phyloP scores from a whole-genome alignment of 2,888 invertebrate species.

The Mylabris sibirica region DNA sequence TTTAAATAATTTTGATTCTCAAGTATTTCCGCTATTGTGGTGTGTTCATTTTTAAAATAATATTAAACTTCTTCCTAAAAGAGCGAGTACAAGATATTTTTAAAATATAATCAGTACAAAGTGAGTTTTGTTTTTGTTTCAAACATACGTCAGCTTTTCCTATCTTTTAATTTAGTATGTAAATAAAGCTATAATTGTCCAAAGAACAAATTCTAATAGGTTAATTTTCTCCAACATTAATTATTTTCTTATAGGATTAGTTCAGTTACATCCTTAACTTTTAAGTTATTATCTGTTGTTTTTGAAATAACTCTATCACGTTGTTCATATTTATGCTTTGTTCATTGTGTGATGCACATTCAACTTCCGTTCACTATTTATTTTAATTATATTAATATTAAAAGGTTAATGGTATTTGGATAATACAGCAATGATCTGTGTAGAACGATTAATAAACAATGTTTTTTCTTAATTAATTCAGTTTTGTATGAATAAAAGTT shows the following conservation, averaged over 20 bases:
- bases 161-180: conserved; percentile 14
- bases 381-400: conserved; percentile 4
- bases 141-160: conserved; percentile 4
- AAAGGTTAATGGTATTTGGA: conserved; percentile 5
- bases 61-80: conserved; percentile 4
- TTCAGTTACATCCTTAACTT: conserved; percentile 13
- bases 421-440: conserved; percentile 6
- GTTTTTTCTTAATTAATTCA: background rate
- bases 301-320: conserved; percentile 14
- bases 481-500: conserved; percentile 3
- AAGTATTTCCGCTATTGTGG: background rate
- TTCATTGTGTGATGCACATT: conserved; percentile 14
- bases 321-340: conserved; percentile 11
- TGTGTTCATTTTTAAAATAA: conserved; percentile 19
- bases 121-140: background rate
- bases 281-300: conserved; percentile 17
- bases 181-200: conserved; percentile 16
- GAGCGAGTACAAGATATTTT: conserved; percentile 17
- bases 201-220: conserved; percentile 19
- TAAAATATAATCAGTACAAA: conserved; percentile 16
- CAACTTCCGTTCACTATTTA: conserved; percentile 16
- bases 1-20: background rate
- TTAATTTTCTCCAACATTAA: background rate
- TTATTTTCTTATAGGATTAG: conserved; percentile 18
- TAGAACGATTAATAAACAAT: background rate